Evolutionary conservation across 30 jellyfish, hydroid and myxozoan species (phyloP).

Genomic region (Catostylus mosaicus): DNA sequence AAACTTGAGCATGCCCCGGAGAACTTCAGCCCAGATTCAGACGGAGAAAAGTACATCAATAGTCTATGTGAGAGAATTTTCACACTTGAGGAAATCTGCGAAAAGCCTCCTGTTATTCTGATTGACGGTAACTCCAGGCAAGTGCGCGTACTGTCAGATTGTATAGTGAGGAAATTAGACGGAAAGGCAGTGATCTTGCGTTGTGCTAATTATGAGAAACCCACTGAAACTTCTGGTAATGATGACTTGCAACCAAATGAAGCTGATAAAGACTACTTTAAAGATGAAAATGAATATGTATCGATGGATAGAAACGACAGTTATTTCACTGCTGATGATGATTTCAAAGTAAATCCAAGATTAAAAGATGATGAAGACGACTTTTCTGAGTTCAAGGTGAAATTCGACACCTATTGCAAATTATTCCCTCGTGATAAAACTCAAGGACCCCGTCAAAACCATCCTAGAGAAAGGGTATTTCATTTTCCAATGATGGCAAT

Average conservation of each 20-base stretch:
- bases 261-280: background rate
- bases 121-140: constrained; percentile 56
- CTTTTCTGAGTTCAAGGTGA: constrained; percentile 8
- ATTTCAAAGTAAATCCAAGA: constrained; percentile 16
- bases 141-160: constrained; percentile 40
- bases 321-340: constrained; percentile 3
- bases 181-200: constrained; percentile 52
- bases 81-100: constrained; percentile 16
- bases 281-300: background rate
- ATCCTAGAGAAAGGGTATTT: constrained; percentile 32
- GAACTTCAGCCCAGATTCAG: constrained; percentile 16
- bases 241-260: background rate
- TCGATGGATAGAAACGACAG: background rate
- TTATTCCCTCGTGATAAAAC: background rate
- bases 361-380: constrained; percentile 31
- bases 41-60: constrained; percentile 27
- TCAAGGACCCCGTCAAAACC: background rate
- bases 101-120: constrained; percentile 30
- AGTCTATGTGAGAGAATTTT: constrained; percentile 26
- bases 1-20: constrained; percentile 20
- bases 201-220: constrained; percentile 11
- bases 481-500: constrained; percentile 80
- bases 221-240: background rate
- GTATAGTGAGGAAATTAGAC: constrained; percentile 28
- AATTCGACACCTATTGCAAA: constrained; percentile 11